Evolutionary conservation across 1,140 invertebrate species (phyloP).

Genomic region (Drosophila burlai): DNA sequence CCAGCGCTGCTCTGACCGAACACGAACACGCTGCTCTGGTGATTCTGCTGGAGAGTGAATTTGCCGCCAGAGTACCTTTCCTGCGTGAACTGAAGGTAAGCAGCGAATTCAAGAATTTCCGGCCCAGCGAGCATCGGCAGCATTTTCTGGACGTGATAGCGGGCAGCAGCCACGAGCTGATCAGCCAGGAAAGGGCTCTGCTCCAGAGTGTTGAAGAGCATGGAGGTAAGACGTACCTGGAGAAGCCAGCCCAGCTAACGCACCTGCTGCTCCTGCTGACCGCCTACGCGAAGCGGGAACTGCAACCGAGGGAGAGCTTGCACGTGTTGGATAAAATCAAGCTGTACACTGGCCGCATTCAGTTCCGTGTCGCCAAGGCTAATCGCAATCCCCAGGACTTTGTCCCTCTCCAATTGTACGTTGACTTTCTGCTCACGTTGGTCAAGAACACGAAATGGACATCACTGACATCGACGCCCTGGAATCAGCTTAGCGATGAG

Average conservation of each 20-base stretch:
- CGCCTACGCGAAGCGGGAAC: conserved; percentile 55
- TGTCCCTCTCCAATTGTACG: conserved; percentile 66
- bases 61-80: conserved; percentile 56
- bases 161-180: conserved; percentile 22
- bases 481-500: conserved; percentile 53
- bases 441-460: conserved; percentile 57
- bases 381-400: conserved; percentile 2
- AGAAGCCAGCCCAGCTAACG: conserved; percentile 55
- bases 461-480: conserved; percentile 23
- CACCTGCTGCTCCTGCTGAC: conserved; percentile 75
- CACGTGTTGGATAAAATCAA: conserved; percentile 54
- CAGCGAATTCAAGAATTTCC: conserved; percentile 28
- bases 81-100: conserved; percentile 46
- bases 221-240: conserved; percentile 52
- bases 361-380: conserved; percentile 28
- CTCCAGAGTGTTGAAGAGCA: conserved; percentile 67
- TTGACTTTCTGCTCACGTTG: conserved; percentile 65
- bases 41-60: conserved; percentile 56
- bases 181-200: conserved; percentile 42
- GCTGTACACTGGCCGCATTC: conserved; percentile 35
- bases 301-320: conserved; percentile 45
- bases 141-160: conserved; percentile 77
- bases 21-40: conserved; percentile 39
- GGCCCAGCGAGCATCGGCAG: conserved; percentile 49
- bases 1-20: conserved; percentile 15